Conservation (phyloP, 2,113 vertebrate genomes). For the Tonatia bakeri region DNA sequence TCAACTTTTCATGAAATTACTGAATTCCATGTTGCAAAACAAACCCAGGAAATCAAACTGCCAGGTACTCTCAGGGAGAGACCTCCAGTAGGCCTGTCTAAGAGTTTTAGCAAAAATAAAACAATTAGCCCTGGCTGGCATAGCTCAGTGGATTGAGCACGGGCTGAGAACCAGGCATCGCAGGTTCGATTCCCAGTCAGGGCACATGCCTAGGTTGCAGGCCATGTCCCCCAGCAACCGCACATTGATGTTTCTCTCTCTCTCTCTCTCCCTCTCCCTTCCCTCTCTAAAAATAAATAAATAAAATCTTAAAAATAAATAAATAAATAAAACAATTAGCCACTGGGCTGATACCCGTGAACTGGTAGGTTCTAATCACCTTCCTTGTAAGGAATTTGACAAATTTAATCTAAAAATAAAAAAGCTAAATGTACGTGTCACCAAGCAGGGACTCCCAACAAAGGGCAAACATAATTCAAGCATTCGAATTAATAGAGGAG, state of each 20-base stretch:
- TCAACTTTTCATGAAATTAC: background rate
- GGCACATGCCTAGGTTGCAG: no score
- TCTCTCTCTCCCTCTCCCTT: no score
- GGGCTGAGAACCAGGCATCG: no score
- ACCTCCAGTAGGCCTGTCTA: background rate
- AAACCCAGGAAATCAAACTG: background rate
- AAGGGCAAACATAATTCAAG: background rate
- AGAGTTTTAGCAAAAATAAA: background rate
- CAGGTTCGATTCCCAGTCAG: no score
- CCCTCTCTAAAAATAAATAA: no score
- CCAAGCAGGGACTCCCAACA: background rate
- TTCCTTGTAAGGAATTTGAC: constrained; percentile 12
- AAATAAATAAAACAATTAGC: background rate
- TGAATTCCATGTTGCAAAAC: background rate
- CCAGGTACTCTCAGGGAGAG: background rate
- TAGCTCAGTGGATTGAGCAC: no score
- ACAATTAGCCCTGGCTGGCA: background rate
- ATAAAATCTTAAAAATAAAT: no score
- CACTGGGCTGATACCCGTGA: background rate
- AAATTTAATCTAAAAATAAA: background rate
- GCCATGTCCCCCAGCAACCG: no score
- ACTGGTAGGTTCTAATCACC: background rate
- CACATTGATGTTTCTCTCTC: no score
- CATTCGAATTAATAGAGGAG: background rate
- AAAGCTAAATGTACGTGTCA: background rate